Conservation (phyloP, 2,797 vertebrate genomes). For the Octomys mimax region DNA sequence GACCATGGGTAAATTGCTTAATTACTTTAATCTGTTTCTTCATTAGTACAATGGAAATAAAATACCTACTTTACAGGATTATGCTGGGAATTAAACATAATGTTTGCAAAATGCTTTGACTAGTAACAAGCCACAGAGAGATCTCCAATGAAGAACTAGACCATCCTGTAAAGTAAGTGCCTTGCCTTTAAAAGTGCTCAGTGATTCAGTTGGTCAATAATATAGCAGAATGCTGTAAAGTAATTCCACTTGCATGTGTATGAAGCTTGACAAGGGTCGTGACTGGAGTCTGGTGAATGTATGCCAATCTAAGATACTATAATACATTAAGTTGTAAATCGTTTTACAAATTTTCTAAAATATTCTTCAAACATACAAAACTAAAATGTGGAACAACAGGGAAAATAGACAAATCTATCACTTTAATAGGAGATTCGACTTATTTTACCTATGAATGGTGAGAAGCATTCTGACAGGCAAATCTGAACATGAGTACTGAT, state of each 20-base stretch:
- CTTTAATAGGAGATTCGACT: not conserved
- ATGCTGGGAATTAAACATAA: slow-evolving; percentile 18
- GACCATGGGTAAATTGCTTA: not conserved
- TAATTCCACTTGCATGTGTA: not conserved
- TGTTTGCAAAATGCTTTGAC: slow-evolving; percentile 13
- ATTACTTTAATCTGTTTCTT: slow-evolving; percentile 1
- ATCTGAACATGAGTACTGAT: not conserved
- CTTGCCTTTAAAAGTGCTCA: not conserved
- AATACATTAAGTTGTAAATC: not conserved
- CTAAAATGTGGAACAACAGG: not conserved
- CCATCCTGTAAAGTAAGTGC: not conserved
- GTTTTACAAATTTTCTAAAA: slow-evolving; percentile 22
- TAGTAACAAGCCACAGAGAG: not conserved
- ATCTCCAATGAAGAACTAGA: not conserved
- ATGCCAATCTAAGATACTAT: not conserved
- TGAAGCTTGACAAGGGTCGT: no score
- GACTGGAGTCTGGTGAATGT: not conserved
- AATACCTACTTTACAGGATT: not conserved
- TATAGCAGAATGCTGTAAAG: not conserved
- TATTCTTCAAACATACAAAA: not conserved
- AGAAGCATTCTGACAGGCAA: not conserved
- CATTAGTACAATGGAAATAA: not conserved
- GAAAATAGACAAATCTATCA: not conserved
- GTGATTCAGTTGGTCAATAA: not conserved
- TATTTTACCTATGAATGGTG: not conserved